Percentiles rank a stretch among this genome's conserved stretches.
phyloP scores from a whole-genome alignment of 1,140 invertebrate genomes.

The Heterodera carotae region DNA sequence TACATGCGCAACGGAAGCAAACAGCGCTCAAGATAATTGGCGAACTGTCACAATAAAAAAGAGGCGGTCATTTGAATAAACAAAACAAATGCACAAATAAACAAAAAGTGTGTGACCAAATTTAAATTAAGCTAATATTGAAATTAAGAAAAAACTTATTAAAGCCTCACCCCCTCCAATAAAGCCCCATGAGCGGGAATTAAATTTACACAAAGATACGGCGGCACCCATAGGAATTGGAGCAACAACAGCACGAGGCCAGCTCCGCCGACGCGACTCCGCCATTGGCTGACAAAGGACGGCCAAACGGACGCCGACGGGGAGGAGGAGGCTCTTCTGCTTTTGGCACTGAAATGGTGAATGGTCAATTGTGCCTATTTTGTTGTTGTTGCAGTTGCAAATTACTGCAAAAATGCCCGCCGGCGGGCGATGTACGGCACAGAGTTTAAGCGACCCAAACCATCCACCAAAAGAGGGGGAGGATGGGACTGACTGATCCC shows the following conservation, averaged over 20 bases:
- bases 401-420: too few species aligned
- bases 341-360: not conserved
- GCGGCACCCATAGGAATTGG: conserved; percentile 60
- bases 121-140: not conserved
- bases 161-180: too few species aligned
- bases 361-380: too few species aligned
- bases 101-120: conserved; percentile 10
- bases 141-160: conserved; percentile 7
- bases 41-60: too few species aligned
- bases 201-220: conserved; percentile 59
- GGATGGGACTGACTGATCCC: too few species aligned
- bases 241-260: conserved; percentile 34
- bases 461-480: too few species aligned
- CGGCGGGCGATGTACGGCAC: too few species aligned
- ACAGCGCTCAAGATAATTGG: conserved; percentile 63
- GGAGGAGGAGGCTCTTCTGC: not conserved
- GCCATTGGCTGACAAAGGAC: not conserved
- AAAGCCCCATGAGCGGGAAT: too few species aligned
- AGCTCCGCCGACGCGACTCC: not conserved
- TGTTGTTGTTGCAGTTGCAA: too few species aligned
- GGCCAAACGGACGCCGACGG: not conserved
- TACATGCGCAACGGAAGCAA: conserved; percentile 60
- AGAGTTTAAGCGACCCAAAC: too few species aligned
- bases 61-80: too few species aligned
- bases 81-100: conserved; percentile 41